A percentile compares a stretch with the other conserved stretches of the same genome.
These are phyloP conservation scores for Frieseomelitta varia DNA, from an alignment of 1,140 invertebrate species.

Conservation along the genomic window DNA sequence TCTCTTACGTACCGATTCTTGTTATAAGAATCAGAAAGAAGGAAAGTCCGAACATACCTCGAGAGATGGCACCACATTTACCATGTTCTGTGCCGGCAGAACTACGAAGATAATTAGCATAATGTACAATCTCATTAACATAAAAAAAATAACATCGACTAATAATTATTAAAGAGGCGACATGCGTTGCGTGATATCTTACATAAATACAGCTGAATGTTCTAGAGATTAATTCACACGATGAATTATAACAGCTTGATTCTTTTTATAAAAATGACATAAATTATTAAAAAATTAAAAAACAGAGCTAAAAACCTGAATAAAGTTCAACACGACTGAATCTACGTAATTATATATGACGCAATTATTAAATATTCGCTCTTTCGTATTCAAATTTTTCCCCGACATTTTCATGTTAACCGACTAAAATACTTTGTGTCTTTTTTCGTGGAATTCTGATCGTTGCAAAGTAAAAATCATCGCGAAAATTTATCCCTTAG, in stretches of 20 bases:
- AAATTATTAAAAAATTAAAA: too few relatives aligned
- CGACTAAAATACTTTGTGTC: too few relatives aligned
- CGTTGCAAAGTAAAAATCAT: too few relatives aligned
- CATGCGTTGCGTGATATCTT: slow-evolving; percentile 17
- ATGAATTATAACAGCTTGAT: too few relatives aligned
- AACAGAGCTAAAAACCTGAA: too few relatives aligned
- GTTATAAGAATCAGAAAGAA: neutral
- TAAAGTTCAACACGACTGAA: too few relatives aligned
- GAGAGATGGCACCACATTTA: slow-evolving; percentile 62
- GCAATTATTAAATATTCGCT: too few relatives aligned
- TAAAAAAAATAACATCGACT: slow-evolving; percentile 18
- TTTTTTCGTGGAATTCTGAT: too few relatives aligned
- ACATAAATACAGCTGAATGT: slow-evolving; percentile 8
- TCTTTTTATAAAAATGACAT: neutral
- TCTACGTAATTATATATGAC: too few relatives aligned
- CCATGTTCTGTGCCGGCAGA: neutral
- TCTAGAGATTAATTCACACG: neutral
- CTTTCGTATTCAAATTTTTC: too few relatives aligned
- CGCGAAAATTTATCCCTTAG: too few relatives aligned
- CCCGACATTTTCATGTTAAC: too few relatives aligned
- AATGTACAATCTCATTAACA: slow-evolving; percentile 21
- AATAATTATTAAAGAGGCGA: slow-evolving; percentile 19
- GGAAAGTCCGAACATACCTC: neutral
- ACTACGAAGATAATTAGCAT: slow-evolving; percentile 38
- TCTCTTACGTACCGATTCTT: slow-evolving; percentile 10